phyloP scores from a whole-genome alignment of 2,888 invertebrate genomes.

The Drosophila maculinotata region DNA sequence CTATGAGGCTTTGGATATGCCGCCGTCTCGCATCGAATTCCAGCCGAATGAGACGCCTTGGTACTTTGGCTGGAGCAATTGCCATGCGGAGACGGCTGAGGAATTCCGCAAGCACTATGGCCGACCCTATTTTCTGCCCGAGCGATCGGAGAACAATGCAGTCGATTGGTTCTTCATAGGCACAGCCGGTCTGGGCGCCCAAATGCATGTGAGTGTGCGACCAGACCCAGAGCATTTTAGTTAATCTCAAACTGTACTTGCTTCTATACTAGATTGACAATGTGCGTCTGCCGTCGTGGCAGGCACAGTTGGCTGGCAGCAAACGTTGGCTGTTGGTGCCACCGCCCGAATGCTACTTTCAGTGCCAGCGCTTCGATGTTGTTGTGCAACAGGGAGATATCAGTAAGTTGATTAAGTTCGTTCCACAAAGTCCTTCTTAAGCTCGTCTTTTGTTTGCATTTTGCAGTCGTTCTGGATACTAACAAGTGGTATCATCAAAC shows the following conservation, averaged over 20 bases:
- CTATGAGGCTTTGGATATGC: slow-evolving; percentile 93
- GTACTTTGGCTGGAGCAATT: slow-evolving; percentile 96
- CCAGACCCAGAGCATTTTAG: neutral
- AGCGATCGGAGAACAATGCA: slow-evolving; percentile 93
- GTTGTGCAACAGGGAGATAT: slow-evolving; percentile 95
- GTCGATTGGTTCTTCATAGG: slow-evolving; percentile 99
- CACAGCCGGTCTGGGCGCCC: slow-evolving; percentile 96
- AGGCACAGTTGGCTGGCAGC: slow-evolving; percentile 95
- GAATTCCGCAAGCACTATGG: slow-evolving; percentile 91
- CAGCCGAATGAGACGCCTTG: slow-evolving; percentile 85
- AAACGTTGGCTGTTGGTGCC: slow-evolving; percentile 96
- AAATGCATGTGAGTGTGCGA: slow-evolving; percentile 95
- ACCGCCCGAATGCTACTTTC: slow-evolving; percentile 95
- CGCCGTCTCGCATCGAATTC: slow-evolving; percentile 87
- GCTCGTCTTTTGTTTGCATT: too few relatives aligned
- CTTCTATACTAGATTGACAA: slow-evolving; percentile 93
- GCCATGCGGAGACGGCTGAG: slow-evolving; percentile 93
- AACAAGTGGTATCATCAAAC: slow-evolving; percentile 99
- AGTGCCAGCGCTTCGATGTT: slow-evolving; percentile 87
- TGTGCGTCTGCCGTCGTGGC: slow-evolving; percentile 97
- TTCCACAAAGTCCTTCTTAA: too few relatives aligned
- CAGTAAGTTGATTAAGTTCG: slow-evolving; percentile 87
- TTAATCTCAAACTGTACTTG: neutral
- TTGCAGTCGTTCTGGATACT: slow-evolving; percentile 96
- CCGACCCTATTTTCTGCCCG: slow-evolving; percentile 95